A percentile compares a stretch with the other conserved stretches of the same genome.
phyloP scores from a whole-genome alignment of 2,888 invertebrate species.

The Scrobipalpa atriplicella region DNA sequence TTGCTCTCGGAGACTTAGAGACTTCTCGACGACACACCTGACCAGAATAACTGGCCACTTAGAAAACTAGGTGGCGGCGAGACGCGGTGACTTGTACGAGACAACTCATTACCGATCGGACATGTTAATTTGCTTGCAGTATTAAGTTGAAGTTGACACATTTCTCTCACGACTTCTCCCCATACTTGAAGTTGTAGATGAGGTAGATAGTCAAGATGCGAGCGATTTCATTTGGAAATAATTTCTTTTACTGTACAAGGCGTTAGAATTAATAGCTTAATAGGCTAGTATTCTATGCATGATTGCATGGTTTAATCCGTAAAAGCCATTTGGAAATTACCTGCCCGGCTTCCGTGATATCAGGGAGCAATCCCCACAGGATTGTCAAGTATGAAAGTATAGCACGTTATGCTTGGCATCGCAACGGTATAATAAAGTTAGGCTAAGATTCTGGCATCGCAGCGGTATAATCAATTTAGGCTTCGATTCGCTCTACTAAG shows the following conservation, averaged over 20 bases:
- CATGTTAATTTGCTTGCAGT: conserved; percentile 29
- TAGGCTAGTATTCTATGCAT: too few species aligned
- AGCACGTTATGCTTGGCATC: conserved; percentile 45
- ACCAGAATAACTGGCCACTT: conserved; percentile 30
- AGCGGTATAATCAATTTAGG: conserved; percentile 48
- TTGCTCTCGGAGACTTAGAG: conserved; percentile 33
- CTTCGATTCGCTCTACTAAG: conserved; percentile 43
- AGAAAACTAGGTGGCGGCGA: conserved; percentile 40
- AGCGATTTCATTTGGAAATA: neutral
- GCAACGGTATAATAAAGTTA: neutral
- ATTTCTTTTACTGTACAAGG: neutral
- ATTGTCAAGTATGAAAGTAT: conserved; percentile 27
- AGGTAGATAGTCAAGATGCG: neutral
- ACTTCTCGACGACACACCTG: conserved; percentile 28
- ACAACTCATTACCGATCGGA: conserved; percentile 33
- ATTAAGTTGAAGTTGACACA: conserved; percentile 26
- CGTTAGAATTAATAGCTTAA: neutral
- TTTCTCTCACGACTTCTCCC: conserved; percentile 24
- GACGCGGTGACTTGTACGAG: conserved; percentile 41
- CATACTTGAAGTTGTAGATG: neutral
- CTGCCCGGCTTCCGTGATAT: conserved; percentile 29
- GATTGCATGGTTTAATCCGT: conserved; percentile 1
- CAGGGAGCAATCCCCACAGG: conserved; percentile 34
- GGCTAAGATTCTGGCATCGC: neutral
- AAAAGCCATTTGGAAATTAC: conserved; percentile 29